Conservation (phyloP, 2,113 vertebrate genomes). For the Anser brachyrhynchus region DNA sequence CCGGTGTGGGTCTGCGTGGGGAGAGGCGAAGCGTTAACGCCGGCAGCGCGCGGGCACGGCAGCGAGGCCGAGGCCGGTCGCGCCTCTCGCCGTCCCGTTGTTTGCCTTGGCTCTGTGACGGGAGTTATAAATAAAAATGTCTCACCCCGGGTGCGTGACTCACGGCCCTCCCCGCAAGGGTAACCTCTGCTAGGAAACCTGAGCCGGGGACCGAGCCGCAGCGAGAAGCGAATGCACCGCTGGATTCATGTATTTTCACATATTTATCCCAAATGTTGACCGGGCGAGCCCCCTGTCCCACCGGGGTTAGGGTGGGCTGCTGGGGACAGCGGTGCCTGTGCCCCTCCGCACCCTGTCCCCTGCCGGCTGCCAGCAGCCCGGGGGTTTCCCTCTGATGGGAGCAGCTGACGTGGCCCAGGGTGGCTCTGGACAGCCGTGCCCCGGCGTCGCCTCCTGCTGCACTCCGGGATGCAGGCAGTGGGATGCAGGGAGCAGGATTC, state of each 20-base stretch:
- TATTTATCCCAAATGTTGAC: not conserved
- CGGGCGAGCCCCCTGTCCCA: not conserved
- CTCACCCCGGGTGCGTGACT: constrained; percentile 50
- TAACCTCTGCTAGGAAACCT: constrained; percentile 47
- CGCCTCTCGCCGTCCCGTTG: not conserved
- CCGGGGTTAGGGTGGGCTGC: not conserved
- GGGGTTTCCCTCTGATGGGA: constrained; percentile 25
- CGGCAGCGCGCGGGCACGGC: too few species aligned
- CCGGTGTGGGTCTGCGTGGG: too few species aligned
- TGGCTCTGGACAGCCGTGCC: constrained; percentile 8
- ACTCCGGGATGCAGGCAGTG: not conserved
- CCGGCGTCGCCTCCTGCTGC: constrained; percentile 14
- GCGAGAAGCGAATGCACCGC: not conserved
- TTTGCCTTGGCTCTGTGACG: constrained; percentile 16
- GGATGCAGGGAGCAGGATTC: not conserved
- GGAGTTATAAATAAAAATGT: constrained; percentile 67
- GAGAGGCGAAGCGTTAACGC: too few species aligned
- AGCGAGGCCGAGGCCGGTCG: too few species aligned
- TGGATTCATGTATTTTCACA: not conserved
- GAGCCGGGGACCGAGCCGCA: not conserved
- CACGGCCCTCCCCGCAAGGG: constrained; percentile 42
- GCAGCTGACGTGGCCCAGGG: not conserved
- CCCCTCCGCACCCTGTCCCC: not conserved
- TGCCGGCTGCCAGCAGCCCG: not conserved
- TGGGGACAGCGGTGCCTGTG: not conserved